A percentile compares a stretch with the other conserved stretches of the same genome.
Evolutionary conservation across 1,140 invertebrate genomes (phyloP).

Genomic region (Solenopsis fugax): DNA sequence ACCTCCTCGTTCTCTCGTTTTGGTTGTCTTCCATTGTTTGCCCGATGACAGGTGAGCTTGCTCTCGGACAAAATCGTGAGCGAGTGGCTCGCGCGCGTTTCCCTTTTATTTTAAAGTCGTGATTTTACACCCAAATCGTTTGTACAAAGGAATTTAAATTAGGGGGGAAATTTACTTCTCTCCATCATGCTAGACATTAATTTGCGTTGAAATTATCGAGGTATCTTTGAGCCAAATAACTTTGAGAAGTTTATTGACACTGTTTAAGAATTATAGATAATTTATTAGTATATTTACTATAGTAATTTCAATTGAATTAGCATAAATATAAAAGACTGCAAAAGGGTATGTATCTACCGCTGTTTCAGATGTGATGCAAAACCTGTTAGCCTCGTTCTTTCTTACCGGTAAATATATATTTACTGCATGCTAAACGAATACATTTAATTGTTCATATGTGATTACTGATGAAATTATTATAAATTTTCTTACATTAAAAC

Average conservation of each 20-base stretch:
- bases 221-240: not conserved
- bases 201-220: not conserved
- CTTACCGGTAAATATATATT: slow-evolving; percentile 7
- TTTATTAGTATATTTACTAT: not conserved
- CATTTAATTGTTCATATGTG: too few relatives aligned
- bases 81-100: not conserved
- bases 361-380: slow-evolving; percentile 21
- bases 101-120: slow-evolving; percentile 54
- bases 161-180: not conserved
- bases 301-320: not conserved
- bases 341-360: not conserved
- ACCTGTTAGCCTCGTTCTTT: slow-evolving; percentile 51
- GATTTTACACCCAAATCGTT: slow-evolving; percentile 72
- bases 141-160: slow-evolving; percentile 72
- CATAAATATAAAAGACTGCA: not conserved
- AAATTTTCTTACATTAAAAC: not conserved
- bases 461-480: slow-evolving; percentile 6
- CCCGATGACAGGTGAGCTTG: slow-evolving; percentile 80
- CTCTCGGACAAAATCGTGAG: slow-evolving; percentile 74
- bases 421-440: too few relatives aligned
- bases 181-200: not conserved
- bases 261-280: not conserved
- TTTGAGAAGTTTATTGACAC: not conserved
- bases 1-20: slow-evolving; percentile 29
- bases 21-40: slow-evolving; percentile 73